Percentiles rank a stretch among this genome's conserved stretches.
Evolutionary conservation across 2,797 vertebrate species (phyloP).

Genomic region (Acestrorhynchus altus): DNA sequence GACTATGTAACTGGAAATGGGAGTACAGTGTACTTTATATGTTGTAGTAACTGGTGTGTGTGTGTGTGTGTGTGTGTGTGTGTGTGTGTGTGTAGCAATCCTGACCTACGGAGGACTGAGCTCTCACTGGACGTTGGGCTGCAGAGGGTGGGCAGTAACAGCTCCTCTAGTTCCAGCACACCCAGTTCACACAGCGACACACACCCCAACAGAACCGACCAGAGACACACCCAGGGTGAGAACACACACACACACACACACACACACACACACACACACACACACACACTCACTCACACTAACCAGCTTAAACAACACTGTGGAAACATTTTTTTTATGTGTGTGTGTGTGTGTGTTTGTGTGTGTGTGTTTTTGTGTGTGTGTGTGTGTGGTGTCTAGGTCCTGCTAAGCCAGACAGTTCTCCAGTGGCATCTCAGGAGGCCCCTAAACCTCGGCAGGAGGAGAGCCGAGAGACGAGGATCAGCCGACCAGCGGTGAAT

Average conservation of each 20-base stretch:
- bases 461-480: constrained; percentile 87
- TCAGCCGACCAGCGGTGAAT: constrained; percentile 94
- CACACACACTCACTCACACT: not conserved
- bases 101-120: constrained; percentile 86
- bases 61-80: constrained; percentile 12
- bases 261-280: not conserved
- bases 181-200: constrained; percentile 94
- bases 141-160: constrained; percentile 92
- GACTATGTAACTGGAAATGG: too few species aligned
- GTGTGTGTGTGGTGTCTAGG: constrained; percentile 67
- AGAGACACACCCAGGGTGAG: constrained; percentile 84
- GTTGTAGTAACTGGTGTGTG: too few species aligned
- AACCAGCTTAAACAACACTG: too few species aligned
- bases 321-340: not conserved
- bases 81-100: constrained; percentile 43
- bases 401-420: constrained; percentile 84
- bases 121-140: constrained; percentile 87
- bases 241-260: constrained; percentile 1
- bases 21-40: too few species aligned
- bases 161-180: constrained; percentile 93
- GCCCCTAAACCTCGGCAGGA: constrained; percentile 86
- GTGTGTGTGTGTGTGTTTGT: constrained; percentile 1
- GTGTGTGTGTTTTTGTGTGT: constrained; percentile 17
- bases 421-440: constrained; percentile 86
- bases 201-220: constrained; percentile 82